Percentiles rank a stretch among this genome's conserved stretches.
Conservation (phyloP, 2,797 vertebrate species). For the Myotis planiceps region DNA sequence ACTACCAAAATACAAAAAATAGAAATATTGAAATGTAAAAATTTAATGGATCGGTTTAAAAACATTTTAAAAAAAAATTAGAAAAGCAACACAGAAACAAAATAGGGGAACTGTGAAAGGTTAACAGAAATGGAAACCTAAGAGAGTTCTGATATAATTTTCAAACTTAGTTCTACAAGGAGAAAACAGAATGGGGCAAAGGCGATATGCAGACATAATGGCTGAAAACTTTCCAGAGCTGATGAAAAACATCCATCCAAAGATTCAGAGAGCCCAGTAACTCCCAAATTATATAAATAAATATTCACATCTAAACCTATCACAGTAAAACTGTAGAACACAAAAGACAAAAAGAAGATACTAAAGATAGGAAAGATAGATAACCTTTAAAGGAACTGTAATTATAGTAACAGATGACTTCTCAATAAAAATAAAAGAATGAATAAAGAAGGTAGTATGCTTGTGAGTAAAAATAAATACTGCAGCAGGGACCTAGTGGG, state of each 20-base stretch:
- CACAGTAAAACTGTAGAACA: background rate
- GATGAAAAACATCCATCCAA: background rate
- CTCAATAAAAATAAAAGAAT: background rate
- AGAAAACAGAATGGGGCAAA: background rate
- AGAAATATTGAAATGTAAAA: slow-evolving; percentile 9
- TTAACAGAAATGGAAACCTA: background rate
- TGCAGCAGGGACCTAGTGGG: no score
- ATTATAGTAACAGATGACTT: background rate
- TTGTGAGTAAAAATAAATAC: background rate
- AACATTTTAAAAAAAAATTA: background rate
- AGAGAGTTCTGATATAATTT: background rate
- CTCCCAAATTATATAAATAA: background rate
- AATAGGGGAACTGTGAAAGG: background rate
- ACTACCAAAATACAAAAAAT: background rate
- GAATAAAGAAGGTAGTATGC: background rate
- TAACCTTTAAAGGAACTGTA: background rate
- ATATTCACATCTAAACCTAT: background rate
- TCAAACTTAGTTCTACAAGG: background rate
- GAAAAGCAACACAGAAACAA: background rate
- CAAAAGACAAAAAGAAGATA: background rate
- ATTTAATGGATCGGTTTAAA: background rate
- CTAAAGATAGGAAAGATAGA: background rate
- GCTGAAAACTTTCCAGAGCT: background rate
- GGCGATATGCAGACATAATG: background rate
- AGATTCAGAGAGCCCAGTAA: background rate